Base-by-base conservation (phyloP, 1,140 invertebrate genomes). In the Anadara kagoshimensis region DNA sequence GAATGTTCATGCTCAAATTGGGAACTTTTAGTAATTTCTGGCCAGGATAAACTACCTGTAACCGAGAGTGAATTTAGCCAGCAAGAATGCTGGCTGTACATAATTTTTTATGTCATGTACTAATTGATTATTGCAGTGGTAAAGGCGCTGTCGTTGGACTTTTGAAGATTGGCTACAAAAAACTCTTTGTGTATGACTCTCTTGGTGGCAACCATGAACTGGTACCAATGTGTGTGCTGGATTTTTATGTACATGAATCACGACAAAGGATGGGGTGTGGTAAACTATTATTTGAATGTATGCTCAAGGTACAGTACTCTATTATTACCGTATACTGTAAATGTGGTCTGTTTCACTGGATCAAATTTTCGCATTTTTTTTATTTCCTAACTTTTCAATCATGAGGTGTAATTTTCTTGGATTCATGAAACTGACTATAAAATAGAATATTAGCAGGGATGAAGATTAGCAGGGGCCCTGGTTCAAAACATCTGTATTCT, bases 171-270 rank as follows among this genome's bases (percentile, higher is more conserved):
- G 89, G 89, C 36, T 49, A 68, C 49, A 89, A 89, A 79, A 85
- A 83, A 59, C 73, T 90, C 41, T 90, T 89, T 86, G 84, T 90
- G 16, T 89, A 89, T 73, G 86, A 89, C 69, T 44, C 64, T 18
- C 69, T 80, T 14, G 85, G 85, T 47, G 49, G 71, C 1, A 83
- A 85, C 10, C 85, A 88, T 75, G 88, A 90, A 75, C 67, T 88
- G 73, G 80, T 83, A 20, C 87, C 89, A 12, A 62, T 89, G 18
- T 90, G 89, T 83, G 82, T 89, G n/a, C 80, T 90, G 0, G 89
- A 90, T 72, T 90, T 90, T 69, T 90, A 89, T 73, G 87, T 90
- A 5, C 87, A 88, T 70, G 88, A 90, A 71, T 87, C 85, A 26
- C 75, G 85, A 49, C 88, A 90, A 69, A 79, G 89, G 44, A 84